Base-by-base conservation (phyloP, 2,113 vertebrate genomes). In the Cranoglanis bouderius region DNA sequence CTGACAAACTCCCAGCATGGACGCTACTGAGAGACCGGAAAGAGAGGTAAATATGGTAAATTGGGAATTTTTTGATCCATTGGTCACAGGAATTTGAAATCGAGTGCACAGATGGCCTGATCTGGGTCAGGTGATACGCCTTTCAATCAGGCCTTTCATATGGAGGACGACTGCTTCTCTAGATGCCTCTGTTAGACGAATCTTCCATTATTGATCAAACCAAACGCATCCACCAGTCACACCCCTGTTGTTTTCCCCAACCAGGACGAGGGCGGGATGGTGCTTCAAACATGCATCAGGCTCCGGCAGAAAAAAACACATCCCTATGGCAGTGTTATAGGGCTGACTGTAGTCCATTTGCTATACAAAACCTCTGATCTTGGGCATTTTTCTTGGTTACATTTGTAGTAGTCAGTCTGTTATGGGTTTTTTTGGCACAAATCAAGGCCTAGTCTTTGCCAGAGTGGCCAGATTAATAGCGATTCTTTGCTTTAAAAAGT, bases 181-280 rank as follows among this genome's bases (percentile, higher is more conserved):
- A 26, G 24, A 46, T 0, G 82, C 85, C 75, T 88, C 77, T 53
- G 46, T 89, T 88, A 87, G 91, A 90, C 46, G 1, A 77, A 77
- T 51, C 46, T 6, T 78, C 75, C 46, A 55, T 82, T 57, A 38
- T 82, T 82, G 32, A 59, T 59, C 78, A 81, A 81, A 55, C 29
- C 49, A 35, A 32, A 16, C 5, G 24, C 74, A 40, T 40, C 75
- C 10, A 29, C 21, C 19, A 49, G 26, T 78, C 78, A 55, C 2
- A n/a, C 49, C 16, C 29, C 18, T 35, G 49, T 9, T 32, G 78
- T 80, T 53, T 51, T 26, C 24, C 40, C 3, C 6, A 19, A 40
- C 16, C 49, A 21, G 78, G 24, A 21, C 29, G 12, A 35, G 49
- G 16, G 4, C n/a, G 13, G 51, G 49, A 55, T 24, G 78, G n/a